Base-by-base conservation (phyloP, 1,140 invertebrate genomes). In the Diachasma alloeum region DNA sequence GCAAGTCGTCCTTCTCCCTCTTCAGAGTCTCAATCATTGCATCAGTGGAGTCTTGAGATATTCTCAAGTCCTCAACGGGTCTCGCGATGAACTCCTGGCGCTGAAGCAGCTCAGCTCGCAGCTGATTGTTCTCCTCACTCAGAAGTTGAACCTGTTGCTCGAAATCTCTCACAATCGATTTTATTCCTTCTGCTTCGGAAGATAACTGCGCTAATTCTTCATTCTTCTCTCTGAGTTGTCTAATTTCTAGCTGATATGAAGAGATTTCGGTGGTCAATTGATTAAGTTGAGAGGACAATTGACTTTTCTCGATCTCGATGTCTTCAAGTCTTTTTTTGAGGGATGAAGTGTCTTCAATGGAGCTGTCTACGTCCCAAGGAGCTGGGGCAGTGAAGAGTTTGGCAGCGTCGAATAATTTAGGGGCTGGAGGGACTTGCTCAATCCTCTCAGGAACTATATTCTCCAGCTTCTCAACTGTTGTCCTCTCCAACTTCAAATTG, bases 391-490 rank as follows among this genome's bases (percentile, higher is more conserved):
- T 83, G 66, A 88, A 86, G 0, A 81, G 79, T 74, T 83, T 85
- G 0, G 83, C 83, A 1, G 86, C 83, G 48, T 87, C 84, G 24
- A 85, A 86, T 22, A 84, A 78, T 19, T 76, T 63, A 1, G 82
- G 81, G 13, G 44, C 73, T 63, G 82, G 76, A 22, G 75, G 56
- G 17, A 77, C 70, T 79, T 81, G 2, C 31, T 31, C 31, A 31
- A 31, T 6, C 31, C 6, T 6, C 6, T 3, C 76, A 46, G 36
- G 37, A 37, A 11, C 39, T 6, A 9, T 6, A 46, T 66, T 73
- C 56, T 74, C 22, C 46, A 15, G 63, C 0, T 6, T 44, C 73
- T 69, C 72, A n/a, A 26, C 72, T 4, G 19, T 19, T 10, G n/a
- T 9, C 24, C 39, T 10, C 19, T 81, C 79, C 85, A 81, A 11